phyloP scores from a whole-genome alignment of 92 coral and sea anemone genomes.

The Siderastrea radians region DNA sequence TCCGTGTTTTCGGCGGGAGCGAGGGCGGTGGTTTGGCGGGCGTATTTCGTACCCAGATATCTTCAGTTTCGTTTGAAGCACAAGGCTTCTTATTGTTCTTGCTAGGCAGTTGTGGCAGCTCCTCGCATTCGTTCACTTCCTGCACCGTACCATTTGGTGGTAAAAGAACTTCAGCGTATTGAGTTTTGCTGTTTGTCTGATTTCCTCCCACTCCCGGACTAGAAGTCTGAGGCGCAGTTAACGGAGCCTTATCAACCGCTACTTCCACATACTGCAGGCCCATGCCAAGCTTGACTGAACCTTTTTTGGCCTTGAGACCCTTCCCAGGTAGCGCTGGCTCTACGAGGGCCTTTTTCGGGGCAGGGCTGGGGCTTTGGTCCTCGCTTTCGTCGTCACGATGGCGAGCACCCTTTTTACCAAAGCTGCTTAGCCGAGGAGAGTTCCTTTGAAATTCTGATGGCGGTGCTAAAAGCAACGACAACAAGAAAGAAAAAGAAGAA shows the following conservation, averaged over 20 bases:
- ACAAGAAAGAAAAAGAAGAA: neutral
- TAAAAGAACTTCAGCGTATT: slow-evolving; percentile 89
- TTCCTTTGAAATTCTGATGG: slow-evolving; percentile 42
- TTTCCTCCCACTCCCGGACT: neutral
- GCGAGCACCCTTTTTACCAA: slow-evolving; percentile 71
- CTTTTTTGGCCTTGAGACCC: slow-evolving; percentile 59
- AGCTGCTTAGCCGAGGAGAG: slow-evolving; percentile 92
- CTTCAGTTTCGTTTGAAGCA: slow-evolving; percentile 24
- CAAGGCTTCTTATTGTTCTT: slow-evolving; percentile 51
- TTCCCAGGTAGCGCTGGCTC: slow-evolving; percentile 41
- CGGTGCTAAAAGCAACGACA: neutral
- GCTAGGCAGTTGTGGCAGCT: slow-evolving; percentile 71
- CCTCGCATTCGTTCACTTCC: slow-evolving; percentile 29
- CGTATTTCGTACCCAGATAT: slow-evolving; percentile 83
- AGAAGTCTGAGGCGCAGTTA: slow-evolving; percentile 63
- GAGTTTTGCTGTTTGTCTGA: slow-evolving; percentile 67
- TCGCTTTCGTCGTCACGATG: slow-evolving; percentile 29
- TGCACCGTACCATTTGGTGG: slow-evolving; percentile 36
- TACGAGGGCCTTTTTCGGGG: slow-evolving; percentile 29
- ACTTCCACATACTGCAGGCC: slow-evolving; percentile 82
- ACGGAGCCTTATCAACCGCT: slow-evolving; percentile 68
- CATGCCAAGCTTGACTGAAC: slow-evolving; percentile 44
- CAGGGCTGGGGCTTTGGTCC: slow-evolving; percentile 24
- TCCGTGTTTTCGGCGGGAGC: slow-evolving; percentile 70
- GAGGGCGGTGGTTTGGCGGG: slow-evolving; percentile 50